Evolutionary conservation across 2,888 invertebrate genomes (phyloP).

Genomic region (Pecten maximus): DNA sequence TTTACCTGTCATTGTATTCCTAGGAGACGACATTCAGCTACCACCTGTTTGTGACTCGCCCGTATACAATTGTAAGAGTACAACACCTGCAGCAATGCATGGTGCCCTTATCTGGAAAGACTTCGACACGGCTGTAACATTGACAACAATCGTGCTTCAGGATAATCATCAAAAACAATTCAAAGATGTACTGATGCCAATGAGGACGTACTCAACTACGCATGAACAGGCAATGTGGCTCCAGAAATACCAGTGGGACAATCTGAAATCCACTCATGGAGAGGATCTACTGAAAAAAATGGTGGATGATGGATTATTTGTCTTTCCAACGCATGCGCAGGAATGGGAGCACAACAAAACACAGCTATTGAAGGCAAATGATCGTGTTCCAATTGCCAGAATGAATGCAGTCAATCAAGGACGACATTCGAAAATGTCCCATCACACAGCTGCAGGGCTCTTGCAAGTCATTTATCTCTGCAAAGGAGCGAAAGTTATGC

Average conservation of each 20-base stretch:
- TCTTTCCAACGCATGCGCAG: constrained; percentile 47
- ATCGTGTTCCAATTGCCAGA: constrained; percentile 45
- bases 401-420: constrained; percentile 43
- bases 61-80: constrained; percentile 47
- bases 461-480: constrained; percentile 46
- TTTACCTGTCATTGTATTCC: constrained; percentile 60
- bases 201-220: constrained; percentile 36
- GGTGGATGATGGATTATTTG: constrained; percentile 48
- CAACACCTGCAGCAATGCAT: constrained; percentile 42
- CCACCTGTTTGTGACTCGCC: constrained; percentile 56
- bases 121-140: constrained; percentile 34
- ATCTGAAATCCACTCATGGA: constrained; percentile 37
- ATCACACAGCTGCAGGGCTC: constrained; percentile 43
- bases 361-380: constrained; percentile 45
- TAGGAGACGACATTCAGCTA: constrained; percentile 59
- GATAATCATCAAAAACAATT: constrained; percentile 34
- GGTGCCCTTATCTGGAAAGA: constrained; percentile 47
- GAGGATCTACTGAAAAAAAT: constrained; percentile 41
- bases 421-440: constrained; percentile 47
- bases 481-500: constrained; percentile 55
- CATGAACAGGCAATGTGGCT: constrained; percentile 46
- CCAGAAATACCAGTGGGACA: constrained; percentile 53
- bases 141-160: constrained; percentile 45
- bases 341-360: constrained; percentile 52
- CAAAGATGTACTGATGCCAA: constrained; percentile 35